Evolutionary conservation across 2,113 vertebrate genomes (phyloP).

Genomic region (Ptilorrhoa leucosticta): DNA sequence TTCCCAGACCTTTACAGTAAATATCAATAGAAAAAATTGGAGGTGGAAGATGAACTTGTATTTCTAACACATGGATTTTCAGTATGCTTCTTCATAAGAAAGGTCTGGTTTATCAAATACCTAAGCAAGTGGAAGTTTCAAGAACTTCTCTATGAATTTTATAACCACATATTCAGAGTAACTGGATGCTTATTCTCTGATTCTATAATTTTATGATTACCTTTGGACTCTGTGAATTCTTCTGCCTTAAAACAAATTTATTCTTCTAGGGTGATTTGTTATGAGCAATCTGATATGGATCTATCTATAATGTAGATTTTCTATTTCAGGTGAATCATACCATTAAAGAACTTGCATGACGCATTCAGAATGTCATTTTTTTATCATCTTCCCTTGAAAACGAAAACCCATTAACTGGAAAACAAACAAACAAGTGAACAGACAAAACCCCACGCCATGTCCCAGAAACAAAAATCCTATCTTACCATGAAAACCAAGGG

Average conservation of each 20-base stretch:
- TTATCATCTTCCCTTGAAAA: background rate
- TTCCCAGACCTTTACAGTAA: background rate
- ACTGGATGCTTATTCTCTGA: background rate
- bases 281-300: background rate
- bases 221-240: background rate
- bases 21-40: background rate
- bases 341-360: background rate
- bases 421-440: background rate
- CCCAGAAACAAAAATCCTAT: background rate
- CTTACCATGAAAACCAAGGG: fast-evolving
- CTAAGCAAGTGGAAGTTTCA: background rate
- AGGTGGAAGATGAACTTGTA: background rate
- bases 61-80: background rate
- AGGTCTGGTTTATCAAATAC: background rate
- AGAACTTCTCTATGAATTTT: background rate
- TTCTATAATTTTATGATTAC: background rate
- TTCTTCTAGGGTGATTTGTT: background rate
- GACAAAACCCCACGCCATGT: fast-evolving
- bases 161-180: background rate
- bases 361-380: background rate
- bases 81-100: background rate
- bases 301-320: background rate
- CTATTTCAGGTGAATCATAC: background rate
- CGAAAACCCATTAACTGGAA: background rate
- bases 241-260: background rate